phyloP scores from a whole-genome alignment of 2,797 vertebrate species.

The Eulemur mongoz region DNA sequence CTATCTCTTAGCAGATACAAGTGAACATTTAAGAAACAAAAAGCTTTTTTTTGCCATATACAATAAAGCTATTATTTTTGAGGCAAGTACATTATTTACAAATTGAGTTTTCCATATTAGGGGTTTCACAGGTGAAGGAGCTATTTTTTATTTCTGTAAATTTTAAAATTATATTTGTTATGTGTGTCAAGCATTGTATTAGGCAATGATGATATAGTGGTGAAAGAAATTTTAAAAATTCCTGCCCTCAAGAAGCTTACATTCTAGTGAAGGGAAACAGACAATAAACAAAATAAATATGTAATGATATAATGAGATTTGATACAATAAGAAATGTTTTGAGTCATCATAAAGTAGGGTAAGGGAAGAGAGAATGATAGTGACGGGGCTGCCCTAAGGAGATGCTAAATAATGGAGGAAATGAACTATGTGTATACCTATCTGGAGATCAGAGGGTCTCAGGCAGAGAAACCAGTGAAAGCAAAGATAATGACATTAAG shows the following conservation, averaged over 20 bases:
- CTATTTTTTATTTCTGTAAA: neutral
- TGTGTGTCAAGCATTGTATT: neutral
- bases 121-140: neutral
- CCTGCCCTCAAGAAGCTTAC: neutral
- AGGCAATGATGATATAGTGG: neutral
- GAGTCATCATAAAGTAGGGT: neutral
- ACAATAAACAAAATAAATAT: neutral
- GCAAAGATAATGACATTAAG: neutral
- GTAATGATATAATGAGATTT: neutral
- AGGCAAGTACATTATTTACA: neutral
- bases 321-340: neutral
- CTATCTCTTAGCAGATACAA: neutral
- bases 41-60: neutral
- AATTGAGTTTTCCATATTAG: neutral
- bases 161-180: neutral
- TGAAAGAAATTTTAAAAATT: slow-evolving; percentile 1
- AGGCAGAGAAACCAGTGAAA: neutral
- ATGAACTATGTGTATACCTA: neutral
- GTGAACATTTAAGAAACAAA: neutral
- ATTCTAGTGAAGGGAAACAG: neutral
- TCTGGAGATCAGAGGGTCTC: neutral
- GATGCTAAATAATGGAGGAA: neutral
- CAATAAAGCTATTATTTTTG: neutral
- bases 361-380: neutral
- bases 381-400: neutral